These are phyloP conservation scores for Micromys minutus DNA, from an alignment of 2,113 vertebrate species.

Conservation along the genomic window DNA sequence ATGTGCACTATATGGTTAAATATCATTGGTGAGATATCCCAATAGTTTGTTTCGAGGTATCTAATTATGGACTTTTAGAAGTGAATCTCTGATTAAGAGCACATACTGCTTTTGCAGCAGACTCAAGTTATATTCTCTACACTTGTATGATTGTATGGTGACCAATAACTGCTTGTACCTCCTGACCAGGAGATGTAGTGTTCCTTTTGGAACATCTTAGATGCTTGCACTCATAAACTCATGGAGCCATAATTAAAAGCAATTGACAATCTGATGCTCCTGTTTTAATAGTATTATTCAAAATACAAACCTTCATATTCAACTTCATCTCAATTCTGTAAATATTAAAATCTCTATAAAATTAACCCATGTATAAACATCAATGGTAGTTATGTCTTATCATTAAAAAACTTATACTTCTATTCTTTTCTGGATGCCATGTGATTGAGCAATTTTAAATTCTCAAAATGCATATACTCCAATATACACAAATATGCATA, in stretches of 20 bases:
- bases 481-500: too few species aligned
- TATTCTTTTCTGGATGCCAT: background rate
- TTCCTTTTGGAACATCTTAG: background rate
- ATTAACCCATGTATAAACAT: background rate
- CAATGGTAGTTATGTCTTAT: background rate
- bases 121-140: background rate
- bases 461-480: too few species aligned
- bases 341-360: background rate
- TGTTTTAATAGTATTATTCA: background rate
- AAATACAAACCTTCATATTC: background rate
- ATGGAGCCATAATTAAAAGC: background rate
- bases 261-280: background rate
- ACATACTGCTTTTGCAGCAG: too few species aligned
- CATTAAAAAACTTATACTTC: background rate
- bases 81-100: too few species aligned
- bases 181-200: background rate
- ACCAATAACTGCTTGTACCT: background rate
- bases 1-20: background rate
- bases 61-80: background rate
- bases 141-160: too few species aligned
- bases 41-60: background rate
- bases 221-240: background rate
- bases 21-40: background rate
- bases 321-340: background rate
- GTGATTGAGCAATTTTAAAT: background rate